phyloP scores from a whole-genome alignment of 2,113 vertebrate genomes.

The Siniperca knerii region DNA sequence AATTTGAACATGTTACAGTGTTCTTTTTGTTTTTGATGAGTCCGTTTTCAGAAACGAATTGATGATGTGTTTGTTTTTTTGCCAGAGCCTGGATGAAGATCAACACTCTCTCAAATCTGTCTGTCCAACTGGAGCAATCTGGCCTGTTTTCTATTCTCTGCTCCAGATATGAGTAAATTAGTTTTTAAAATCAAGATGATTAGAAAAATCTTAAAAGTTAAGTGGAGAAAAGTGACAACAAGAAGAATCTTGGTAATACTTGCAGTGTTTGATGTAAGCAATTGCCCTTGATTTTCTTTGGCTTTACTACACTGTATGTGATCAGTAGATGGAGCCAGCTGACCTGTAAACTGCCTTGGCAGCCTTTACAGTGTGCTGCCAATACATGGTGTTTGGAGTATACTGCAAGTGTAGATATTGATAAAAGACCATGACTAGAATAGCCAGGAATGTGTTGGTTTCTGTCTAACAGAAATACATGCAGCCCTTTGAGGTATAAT shows the following conservation, averaged over 20 bases:
- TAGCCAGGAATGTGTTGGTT: not conserved
- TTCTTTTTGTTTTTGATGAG: not conserved
- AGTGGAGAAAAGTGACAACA: too few species aligned
- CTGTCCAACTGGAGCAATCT: slow-evolving; percentile 3
- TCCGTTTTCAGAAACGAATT: slow-evolving; percentile 14
- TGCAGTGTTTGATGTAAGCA: slow-evolving; percentile 14
- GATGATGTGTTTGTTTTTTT: not conserved
- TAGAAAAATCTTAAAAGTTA: not conserved
- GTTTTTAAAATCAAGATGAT: slow-evolving; percentile 11
- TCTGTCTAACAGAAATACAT: not conserved
- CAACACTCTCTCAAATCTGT: not conserved
- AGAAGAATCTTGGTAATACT: not conserved
- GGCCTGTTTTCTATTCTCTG: slow-evolving; percentile 13
- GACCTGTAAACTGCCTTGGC: not conserved
- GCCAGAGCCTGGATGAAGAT: slow-evolving; percentile 26
- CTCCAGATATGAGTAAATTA: not conserved
- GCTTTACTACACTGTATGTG: not conserved
- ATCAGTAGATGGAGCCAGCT: slow-evolving; percentile 34
- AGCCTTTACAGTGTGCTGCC: not conserved
- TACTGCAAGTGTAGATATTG: not conserved
- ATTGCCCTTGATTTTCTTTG: slow-evolving; percentile 5
- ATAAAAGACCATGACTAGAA: not conserved
- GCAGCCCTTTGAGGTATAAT: not conserved
- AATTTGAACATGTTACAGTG: not conserved
- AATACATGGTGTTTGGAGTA: not conserved